phyloP scores from a whole-genome alignment of 2,797 vertebrate species.

The Acropternis orthonyx region DNA sequence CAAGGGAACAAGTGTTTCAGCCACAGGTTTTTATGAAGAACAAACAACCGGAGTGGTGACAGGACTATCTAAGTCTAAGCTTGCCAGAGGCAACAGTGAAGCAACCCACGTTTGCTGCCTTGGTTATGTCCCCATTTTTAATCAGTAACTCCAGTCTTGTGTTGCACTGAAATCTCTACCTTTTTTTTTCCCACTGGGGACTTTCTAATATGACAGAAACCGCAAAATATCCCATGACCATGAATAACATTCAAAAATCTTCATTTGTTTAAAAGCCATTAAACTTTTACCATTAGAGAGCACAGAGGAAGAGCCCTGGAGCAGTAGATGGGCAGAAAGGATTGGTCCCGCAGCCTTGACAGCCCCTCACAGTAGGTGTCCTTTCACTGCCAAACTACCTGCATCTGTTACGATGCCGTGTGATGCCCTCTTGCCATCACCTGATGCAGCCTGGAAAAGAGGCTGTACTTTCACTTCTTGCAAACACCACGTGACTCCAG shows the following conservation, averaged over 20 bases:
- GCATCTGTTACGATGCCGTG: background rate
- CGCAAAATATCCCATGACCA: background rate
- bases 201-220: background rate
- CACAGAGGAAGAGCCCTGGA: background rate
- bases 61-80: background rate
- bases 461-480: background rate
- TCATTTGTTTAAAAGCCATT: background rate
- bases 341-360: background rate
- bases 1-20: background rate
- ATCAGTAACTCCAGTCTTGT: background rate
- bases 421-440: background rate
- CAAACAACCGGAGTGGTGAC: background rate
- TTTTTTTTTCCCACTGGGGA: background rate
- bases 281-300: background rate
- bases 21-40: background rate
- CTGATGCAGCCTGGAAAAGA: background rate
- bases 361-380: fast-evolving
- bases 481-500: background rate
- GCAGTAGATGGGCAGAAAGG: background rate
- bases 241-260: background rate
- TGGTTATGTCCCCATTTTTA: background rate
- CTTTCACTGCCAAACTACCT: background rate
- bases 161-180: background rate
- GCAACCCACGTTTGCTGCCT: background rate
- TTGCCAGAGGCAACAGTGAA: background rate